Percentiles rank a stretch among this genome's conserved stretches.
Evolutionary conservation across 2,888 invertebrate genomes (phyloP).

Genomic region (Tortrix viridana): DNA sequence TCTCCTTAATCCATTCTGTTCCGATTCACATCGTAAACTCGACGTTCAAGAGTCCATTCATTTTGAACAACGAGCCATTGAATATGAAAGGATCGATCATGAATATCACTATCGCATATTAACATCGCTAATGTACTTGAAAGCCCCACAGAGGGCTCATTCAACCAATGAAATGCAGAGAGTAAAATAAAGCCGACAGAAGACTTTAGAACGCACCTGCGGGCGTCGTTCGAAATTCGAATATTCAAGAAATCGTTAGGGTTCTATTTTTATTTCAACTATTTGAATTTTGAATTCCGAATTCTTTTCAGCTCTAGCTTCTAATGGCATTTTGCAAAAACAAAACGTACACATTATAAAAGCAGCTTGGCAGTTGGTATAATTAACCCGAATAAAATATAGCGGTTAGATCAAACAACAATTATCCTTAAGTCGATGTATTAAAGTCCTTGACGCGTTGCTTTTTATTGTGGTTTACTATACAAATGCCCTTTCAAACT

Average conservation of each 20-base stretch:
- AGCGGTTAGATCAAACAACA: too few species aligned
- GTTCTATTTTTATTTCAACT: constrained; percentile 25
- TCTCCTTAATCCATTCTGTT: constrained; percentile 41
- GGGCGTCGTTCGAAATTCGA: not conserved
- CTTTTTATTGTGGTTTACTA: too few species aligned
- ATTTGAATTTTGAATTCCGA: constrained; percentile 10
- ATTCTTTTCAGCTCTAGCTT: constrained; percentile 23
- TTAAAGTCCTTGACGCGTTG: too few species aligned
- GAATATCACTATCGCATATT: constrained; percentile 70
- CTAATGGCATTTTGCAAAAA: constrained; percentile 30
- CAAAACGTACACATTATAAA: constrained; percentile 16
- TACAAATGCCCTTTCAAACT: constrained; percentile 22
- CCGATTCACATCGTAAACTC: constrained; percentile 46
- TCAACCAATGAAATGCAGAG: constrained; percentile 63
- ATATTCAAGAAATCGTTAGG: constrained; percentile 18
- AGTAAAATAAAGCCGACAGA: constrained; percentile 54
- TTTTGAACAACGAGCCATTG: constrained; percentile 51
- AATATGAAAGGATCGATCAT: constrained; percentile 67
- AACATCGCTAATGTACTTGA: constrained; percentile 73
- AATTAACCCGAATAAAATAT: too few species aligned
- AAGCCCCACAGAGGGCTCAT: constrained; percentile 60
- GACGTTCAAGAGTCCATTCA: constrained; percentile 45
- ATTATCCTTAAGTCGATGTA: too few species aligned
- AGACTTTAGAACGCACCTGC: constrained; percentile 34
- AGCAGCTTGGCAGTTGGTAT: constrained; percentile 12